Evolutionary conservation across 2,888 invertebrate genomes (phyloP), one percentile per base, ranked within the genome.

Genomic region (Parnassius glacialis): DNA sequence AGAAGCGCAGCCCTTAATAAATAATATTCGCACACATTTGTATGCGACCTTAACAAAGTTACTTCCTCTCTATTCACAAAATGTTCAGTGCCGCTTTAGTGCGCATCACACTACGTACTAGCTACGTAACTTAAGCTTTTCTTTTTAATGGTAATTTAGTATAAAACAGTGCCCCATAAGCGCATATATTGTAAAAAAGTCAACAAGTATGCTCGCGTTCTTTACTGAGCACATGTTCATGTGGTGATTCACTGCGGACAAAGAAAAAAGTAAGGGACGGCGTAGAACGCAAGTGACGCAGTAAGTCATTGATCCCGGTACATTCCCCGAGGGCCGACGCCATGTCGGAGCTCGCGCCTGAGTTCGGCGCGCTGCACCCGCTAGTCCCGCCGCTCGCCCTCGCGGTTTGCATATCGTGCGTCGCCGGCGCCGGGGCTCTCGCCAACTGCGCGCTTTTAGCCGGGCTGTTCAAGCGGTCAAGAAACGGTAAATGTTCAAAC

Each of bases 301-400:
- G 81, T 71, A 79, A 88, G 90, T 90, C 91, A 90, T 90, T 90
- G 90, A 85, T 90, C 90, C 90, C 90, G 81, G 72, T 74, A 78
- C 85, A 81, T 81, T 86, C 88, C 87, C 81, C 85, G 79, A 74
- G 81, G 75, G 78, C 75, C 83, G 86, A 83, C 87, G 75, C 83
- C 75, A 85, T 85, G 87, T 71, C 82, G 76, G 81, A 79, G 80
- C 78, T 70, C 78, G 78, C 78, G 77, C 75, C 73, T 66, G 71
- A 70, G 68, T 68, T 72, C 69, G 80, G 70, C 71, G 25, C 53
- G 13, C 44, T 58, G 10, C 44, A 20, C 25, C 82, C 84, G 75
- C 79, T 86, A 68, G 70, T 87, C 74, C 83, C 90, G 74, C 81
- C 88, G 74, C 79, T 87, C 65, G 78, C 77, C 68, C 77, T 88